Evolutionary conservation across 2,797 vertebrate genomes (phyloP).

Genomic region (Tokudaia muenninki): DNA sequence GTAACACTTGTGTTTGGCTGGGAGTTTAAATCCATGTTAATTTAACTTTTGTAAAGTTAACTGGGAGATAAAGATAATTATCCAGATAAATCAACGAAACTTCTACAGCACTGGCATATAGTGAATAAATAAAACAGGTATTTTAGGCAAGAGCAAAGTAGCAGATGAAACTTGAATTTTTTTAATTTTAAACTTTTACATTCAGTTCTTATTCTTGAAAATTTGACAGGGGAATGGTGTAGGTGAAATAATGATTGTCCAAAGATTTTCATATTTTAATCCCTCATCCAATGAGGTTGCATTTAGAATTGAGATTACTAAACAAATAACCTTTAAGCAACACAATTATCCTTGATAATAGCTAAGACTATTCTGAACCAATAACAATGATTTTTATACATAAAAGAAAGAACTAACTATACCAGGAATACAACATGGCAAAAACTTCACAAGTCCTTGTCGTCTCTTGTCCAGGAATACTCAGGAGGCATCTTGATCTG

Average conservation of each 20-base stretch:
- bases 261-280: neutral
- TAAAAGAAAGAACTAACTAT: neutral
- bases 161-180: slow-evolving; percentile 29
- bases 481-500: neutral
- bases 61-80: slow-evolving; percentile 61
- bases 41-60: slow-evolving; percentile 71
- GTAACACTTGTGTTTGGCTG: slow-evolving; percentile 27
- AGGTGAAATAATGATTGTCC: neutral
- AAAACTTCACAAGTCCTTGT: neutral
- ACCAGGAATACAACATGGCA: neutral
- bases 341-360: neutral
- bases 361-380: neutral
- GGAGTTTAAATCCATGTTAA: slow-evolving; percentile 65
- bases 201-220: neutral
- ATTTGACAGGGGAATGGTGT: neutral
- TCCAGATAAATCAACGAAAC: slow-evolving; percentile 71
- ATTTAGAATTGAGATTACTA: slow-evolving; percentile 38
- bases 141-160: neutral
- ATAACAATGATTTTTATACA: neutral
- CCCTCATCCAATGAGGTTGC: neutral
- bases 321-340: slow-evolving; percentile 34
- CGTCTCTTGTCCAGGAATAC: neutral
- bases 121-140: slow-evolving; percentile 43
- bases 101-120: slow-evolving; percentile 25
- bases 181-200: slow-evolving; percentile 31